These are phyloP conservation scores for Perca fluviatilis DNA, from an alignment of 2,113 vertebrate genomes.

Conservation along the genomic window DNA sequence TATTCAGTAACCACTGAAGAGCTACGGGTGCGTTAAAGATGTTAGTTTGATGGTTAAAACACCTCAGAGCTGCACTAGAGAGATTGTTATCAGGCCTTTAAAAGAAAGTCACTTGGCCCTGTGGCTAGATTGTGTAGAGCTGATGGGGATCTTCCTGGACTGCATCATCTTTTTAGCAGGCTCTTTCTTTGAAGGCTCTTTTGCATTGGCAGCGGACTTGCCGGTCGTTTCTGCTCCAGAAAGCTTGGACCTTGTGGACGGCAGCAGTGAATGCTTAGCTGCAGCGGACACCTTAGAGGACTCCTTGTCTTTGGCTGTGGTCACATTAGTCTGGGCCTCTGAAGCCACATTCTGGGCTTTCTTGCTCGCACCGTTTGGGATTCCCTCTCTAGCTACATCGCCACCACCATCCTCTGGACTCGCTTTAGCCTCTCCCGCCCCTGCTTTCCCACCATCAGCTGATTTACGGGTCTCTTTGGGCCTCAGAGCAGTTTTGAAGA, in stretches of 20 bases:
- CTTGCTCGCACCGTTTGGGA: conserved; percentile 64
- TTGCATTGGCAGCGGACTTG: conserved; percentile 83
- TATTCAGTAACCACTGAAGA: conserved; percentile 62
- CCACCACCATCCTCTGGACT: conserved; percentile 68
- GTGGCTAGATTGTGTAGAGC: conserved; percentile 90
- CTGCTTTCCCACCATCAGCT: conserved; percentile 87
- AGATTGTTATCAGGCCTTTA: conserved; percentile 63
- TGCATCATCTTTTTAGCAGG: conserved; percentile 87
- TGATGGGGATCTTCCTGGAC: conserved; percentile 90
- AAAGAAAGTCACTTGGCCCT: conserved; percentile 89
- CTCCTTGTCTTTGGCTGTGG: conserved; percentile 84
- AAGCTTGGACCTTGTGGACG: conserved; percentile 90
- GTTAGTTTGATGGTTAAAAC: conserved; percentile 59
- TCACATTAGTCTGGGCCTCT: conserved; percentile 70
- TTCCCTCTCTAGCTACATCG: conserved; percentile 56
- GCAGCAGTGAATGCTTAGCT: conserved; percentile 89
- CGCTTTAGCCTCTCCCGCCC: conserved; percentile 77
- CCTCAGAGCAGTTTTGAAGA: conserved; percentile 95
- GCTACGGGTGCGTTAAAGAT: conserved; percentile 69
- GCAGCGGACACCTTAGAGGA: conserved; percentile 84
- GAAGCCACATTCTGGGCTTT: conserved; percentile 79
- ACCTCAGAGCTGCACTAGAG: conserved; percentile 86
- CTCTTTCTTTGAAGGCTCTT: conserved; percentile 81
- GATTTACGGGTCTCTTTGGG: conserved; percentile 94
- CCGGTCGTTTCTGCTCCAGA: conserved; percentile 84